Conservation (phyloP, 2,797 vertebrate species). For the Poecile montanus region DNA sequence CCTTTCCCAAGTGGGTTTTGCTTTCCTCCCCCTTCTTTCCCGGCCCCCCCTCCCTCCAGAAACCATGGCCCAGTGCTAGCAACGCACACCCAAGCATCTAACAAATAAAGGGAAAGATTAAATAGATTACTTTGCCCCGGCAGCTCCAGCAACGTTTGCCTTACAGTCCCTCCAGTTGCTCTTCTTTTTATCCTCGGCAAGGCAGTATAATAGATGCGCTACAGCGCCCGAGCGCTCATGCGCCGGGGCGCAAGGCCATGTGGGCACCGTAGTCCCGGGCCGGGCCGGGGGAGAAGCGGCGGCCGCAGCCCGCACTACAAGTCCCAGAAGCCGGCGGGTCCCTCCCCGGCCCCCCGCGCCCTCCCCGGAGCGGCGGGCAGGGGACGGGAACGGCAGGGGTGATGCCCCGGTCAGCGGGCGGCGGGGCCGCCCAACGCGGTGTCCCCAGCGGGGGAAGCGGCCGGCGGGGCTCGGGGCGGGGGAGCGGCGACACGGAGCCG, state of each 20-base stretch:
- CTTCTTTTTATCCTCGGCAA: conserved; percentile 87
- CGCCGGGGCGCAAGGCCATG: conserved; percentile 77
- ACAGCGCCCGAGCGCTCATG: conserved; percentile 84
- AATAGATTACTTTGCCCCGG: conserved; percentile 84
- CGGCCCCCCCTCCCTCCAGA: conserved; percentile 18
- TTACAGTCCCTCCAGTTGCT: conserved; percentile 81
- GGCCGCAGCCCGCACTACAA: conserved; percentile 70
- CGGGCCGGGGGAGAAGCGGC: background rate
- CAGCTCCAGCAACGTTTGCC: conserved; percentile 79
- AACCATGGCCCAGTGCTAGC: conserved; percentile 56
- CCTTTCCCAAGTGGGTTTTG: conserved; percentile 54
- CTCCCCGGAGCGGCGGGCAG: conserved; percentile 31
- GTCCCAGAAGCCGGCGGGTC: conserved; percentile 51
- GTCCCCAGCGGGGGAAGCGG: background rate
- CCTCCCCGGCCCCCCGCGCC: background rate
- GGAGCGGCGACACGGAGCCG: background rate
- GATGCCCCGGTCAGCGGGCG: conserved; percentile 3
- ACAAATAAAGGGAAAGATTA: conserved; percentile 69
- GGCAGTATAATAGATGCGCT: conserved; percentile 94
- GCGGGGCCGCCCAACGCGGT: background rate
- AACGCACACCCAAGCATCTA: conserved; percentile 43
- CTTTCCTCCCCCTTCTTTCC: conserved; percentile 13
- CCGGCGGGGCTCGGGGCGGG: background rate
- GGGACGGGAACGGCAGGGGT: background rate
- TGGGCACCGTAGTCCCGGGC: conserved; percentile 80